Evolutionary conservation across 2,113 vertebrate genomes (phyloP).

Genomic region (Xenotilapia caudafasciata): DNA sequence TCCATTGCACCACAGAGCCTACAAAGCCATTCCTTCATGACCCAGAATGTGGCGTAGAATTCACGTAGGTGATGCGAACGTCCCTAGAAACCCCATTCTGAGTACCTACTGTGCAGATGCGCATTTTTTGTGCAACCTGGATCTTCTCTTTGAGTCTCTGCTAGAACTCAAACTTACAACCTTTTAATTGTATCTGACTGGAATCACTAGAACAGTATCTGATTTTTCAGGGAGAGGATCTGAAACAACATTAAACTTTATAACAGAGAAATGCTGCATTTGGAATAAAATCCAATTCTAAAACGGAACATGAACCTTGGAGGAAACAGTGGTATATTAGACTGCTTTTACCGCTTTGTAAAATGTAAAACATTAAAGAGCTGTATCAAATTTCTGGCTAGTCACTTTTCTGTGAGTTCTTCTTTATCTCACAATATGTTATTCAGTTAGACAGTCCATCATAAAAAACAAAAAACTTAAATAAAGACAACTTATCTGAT

Average conservation of each 20-base stretch:
- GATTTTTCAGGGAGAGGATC: neutral
- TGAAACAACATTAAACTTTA: neutral
- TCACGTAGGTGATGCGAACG: accelerated
- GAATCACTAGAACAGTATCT: neutral
- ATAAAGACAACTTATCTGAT: neutral
- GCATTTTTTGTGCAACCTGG: neutral
- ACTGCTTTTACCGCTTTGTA: neutral
- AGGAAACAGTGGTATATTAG: neutral
- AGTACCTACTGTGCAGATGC: neutral
- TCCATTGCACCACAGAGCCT: neutral
- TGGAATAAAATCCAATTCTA: neutral
- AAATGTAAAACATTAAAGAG: neutral
- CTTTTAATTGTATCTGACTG: accelerated
- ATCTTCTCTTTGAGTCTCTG: neutral
- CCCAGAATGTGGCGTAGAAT: accelerated
- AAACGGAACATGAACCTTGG: neutral
- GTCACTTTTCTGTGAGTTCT: neutral
- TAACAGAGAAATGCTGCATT: neutral
- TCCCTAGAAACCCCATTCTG: accelerated
- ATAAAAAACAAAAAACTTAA: neutral
- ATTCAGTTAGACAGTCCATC: accelerated
- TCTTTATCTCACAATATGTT: neutral
- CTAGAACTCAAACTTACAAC: neutral
- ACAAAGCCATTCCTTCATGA: accelerated
- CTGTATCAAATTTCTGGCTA: neutral